Base-by-base conservation (phyloP, 2,888 invertebrate genomes). In the Autographa pulchrina region DNA sequence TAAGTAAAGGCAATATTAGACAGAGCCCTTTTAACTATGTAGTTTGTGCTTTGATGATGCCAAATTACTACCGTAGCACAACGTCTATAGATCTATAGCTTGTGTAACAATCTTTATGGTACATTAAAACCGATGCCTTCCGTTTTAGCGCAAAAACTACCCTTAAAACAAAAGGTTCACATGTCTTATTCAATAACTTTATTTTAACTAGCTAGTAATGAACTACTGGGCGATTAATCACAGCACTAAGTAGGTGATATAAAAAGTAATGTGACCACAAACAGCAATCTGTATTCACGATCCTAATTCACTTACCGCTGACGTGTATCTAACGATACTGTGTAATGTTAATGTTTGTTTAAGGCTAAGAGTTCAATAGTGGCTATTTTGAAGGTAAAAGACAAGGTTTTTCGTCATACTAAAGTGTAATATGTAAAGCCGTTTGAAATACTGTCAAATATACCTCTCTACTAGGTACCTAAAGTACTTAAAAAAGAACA, bases 231-330 rank as follows among this genome's bases (percentile, higher is more conserved):
- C 63, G 35, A 79, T 77, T 71, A 66, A 71, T 79, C 63, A 70
- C 32, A 8, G 9, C 7, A 25, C 8, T 14, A 54, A 52, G 35
- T 54, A 54, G 54, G 20, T 64, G 58, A 8, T 43, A 58, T 59
- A 58, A 41, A 65, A 56, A 65, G 20, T 11, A 16, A 64, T n/a
- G 18, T 54, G 43, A 20, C 58, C 63, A n/a, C 38, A 59, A 25
- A 25, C 25, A 20, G 54, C 64, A 78, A 68, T 59, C 35, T 62
- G 78, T 91, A 89, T 91, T 93, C 90, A 90, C 88, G 88, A 80
- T 82, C 83, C 85, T 90, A 89, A 91, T 91, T 92, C 86, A 90
- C 88, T 91, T 89, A 91, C 89, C 86, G 84, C 88, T 86, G 90
- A 90, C 87, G 72, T 75, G 67, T 65, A 43, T 60, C 38, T 70